Evolutionary conservation across 2,113 vertebrate genomes (phyloP).

Genomic region (Chrysemys picta): DNA sequence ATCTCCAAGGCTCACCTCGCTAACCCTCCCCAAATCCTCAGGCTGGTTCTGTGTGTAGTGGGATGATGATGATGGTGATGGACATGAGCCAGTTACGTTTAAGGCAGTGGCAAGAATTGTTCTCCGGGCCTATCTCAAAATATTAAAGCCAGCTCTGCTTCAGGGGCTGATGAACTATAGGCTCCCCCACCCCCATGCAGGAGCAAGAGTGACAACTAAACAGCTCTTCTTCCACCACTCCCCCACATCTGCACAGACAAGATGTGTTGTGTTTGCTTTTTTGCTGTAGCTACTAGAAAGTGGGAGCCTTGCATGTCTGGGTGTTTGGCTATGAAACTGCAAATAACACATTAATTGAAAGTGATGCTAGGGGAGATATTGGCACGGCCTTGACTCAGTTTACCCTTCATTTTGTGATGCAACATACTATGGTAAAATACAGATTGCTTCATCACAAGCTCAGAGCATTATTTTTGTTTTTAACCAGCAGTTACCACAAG

Average conservation of each 20-base stretch:
- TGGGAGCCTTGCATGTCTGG: slow-evolving; percentile 5
- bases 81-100: neutral
- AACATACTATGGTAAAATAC: neutral
- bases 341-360: neutral
- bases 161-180: neutral
- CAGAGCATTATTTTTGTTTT: neutral
- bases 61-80: neutral
- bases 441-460: neutral
- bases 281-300: neutral
- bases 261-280: accelerated
- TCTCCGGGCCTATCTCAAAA: neutral
- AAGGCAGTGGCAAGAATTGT: neutral
- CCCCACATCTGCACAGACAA: neutral
- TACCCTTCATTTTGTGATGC: neutral
- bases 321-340: neutral
- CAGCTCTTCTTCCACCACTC: neutral
- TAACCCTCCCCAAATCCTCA: neutral
- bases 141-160: neutral
- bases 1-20: neutral
- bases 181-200: neutral
- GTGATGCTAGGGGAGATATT: neutral
- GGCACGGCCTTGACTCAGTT: neutral
- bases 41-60: accelerated
- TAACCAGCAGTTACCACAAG: neutral
- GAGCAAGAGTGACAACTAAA: neutral